Percentiles rank a stretch among this genome's conserved stretches.
These are phyloP conservation scores for Plectus sambesii DNA, from an alignment of 1,140 invertebrate genomes.

Conservation along the genomic window DNA sequence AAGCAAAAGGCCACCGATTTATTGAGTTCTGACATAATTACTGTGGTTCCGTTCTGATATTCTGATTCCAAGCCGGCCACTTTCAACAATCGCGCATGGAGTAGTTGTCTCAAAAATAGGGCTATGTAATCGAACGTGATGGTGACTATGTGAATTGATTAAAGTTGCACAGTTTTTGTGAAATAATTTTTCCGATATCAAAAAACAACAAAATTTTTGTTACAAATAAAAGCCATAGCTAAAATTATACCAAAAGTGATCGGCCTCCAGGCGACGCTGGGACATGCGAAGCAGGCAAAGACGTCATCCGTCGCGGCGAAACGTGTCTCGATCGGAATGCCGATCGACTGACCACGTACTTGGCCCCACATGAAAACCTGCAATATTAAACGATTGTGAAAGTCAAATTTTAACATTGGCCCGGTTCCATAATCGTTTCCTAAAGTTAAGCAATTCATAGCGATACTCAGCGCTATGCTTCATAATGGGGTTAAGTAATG, in stretches of 20 bases:
- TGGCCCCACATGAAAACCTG: slow-evolving; percentile 58
- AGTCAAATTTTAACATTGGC: no score
- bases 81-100: no score
- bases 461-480: no score
- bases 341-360: slow-evolving; percentile 56
- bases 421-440: no score
- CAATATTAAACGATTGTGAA: slow-evolving; percentile 1
- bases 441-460: no score
- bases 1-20: no score
- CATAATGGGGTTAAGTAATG: no score
- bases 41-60: no score
- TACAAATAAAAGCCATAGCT: slow-evolving; percentile 40
- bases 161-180: no score
- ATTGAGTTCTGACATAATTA: no score
- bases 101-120: no score
- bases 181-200: slow-evolving; percentile 11
- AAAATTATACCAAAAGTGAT: slow-evolving; percentile 50
- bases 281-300: slow-evolving; percentile 56
- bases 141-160: slow-evolving; percentile 2
- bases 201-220: slow-evolving; percentile 50
- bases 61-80: no score
- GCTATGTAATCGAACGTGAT: neutral
- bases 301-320: slow-evolving; percentile 56
- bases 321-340: slow-evolving; percentile 52
- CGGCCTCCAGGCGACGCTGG: slow-evolving; percentile 56